phyloP scores from a whole-genome alignment of 1,140 invertebrate species.

The Aphidius gifuensis region DNA sequence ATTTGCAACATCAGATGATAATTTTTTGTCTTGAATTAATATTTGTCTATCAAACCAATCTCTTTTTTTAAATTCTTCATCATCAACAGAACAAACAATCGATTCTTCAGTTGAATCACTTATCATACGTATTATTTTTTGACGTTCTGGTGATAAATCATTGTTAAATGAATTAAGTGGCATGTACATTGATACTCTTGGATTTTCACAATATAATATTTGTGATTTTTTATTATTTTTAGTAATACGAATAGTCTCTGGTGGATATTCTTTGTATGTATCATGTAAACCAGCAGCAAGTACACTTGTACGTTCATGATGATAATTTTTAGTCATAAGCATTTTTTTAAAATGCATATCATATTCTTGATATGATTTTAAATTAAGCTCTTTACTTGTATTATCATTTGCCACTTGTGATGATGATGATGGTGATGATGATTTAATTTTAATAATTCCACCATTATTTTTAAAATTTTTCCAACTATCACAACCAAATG shows the following conservation, averaged over 20 bases:
- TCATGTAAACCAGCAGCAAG: constrained; percentile 40
- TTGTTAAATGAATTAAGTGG: constrained; percentile 37
- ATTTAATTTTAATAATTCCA: constrained; percentile 32
- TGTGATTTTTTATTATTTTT: constrained; percentile 35
- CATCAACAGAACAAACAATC: neutral
- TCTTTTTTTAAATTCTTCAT: constrained; percentile 22
- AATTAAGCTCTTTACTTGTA: constrained; percentile 23
- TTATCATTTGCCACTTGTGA: too few relatives aligned
- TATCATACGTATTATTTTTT: constrained; percentile 47
- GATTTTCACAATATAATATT: constrained; percentile 47
- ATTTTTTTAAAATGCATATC: constrained; percentile 43
- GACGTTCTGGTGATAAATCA: constrained; percentile 37
- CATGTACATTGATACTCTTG: constrained; percentile 37
- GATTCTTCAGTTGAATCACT: constrained; percentile 24
- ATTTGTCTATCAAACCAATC: neutral
- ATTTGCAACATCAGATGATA: neutral
- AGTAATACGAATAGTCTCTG: constrained; percentile 41
- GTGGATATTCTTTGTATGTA: constrained; percentile 40
- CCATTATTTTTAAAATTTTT: constrained; percentile 37
- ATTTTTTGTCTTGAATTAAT: neutral
- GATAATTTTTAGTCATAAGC: constrained; percentile 42
- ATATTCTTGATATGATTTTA: constrained; percentile 46
- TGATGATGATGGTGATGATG: constrained; percentile 22
- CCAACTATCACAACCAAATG: constrained; percentile 39
- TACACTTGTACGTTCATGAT: constrained; percentile 34